Percentiles rank a stretch among this genome's conserved stretches.
Conservation (phyloP, 2,113 vertebrate genomes). For the Plecturocebus donacophilus region DNA sequence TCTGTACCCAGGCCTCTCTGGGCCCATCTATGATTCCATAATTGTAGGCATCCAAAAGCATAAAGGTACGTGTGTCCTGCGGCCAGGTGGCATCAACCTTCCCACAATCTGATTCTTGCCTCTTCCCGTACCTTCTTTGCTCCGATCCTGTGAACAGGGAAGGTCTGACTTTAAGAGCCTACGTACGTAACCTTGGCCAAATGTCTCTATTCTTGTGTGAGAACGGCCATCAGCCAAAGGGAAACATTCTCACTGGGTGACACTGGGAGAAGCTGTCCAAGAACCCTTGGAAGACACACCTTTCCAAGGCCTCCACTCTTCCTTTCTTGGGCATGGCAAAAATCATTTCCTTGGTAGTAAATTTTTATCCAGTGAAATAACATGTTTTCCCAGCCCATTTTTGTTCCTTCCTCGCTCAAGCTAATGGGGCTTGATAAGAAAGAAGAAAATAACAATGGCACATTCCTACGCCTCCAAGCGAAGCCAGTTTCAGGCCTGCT, state of each 20-base stretch:
- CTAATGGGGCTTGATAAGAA: constrained; percentile 89
- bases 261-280: constrained; percentile 69
- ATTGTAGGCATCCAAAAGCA: fast-evolving
- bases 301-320: constrained; percentile 73
- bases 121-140: background rate
- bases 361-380: constrained; percentile 93
- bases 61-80: background rate
- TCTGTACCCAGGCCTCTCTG: background rate
- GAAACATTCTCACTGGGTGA: constrained; percentile 76
- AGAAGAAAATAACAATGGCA: constrained; percentile 84
- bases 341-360: constrained; percentile 85
- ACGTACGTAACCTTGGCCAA: background rate
- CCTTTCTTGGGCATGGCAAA: constrained; percentile 88
- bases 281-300: constrained; percentile 67
- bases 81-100: background rate
- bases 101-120: background rate
- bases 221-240: constrained; percentile 69
- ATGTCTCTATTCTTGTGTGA: constrained; percentile 63
- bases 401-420: constrained; percentile 77
- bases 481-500: constrained; percentile 80
- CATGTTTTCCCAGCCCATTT: constrained; percentile 83
- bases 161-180: background rate
- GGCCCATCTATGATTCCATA: background rate
- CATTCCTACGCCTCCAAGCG: constrained; percentile 81
- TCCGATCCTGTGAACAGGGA: background rate